phyloP scores from a whole-genome alignment of 1,140 invertebrate species.

The Drosophila trapezifrons region DNA sequence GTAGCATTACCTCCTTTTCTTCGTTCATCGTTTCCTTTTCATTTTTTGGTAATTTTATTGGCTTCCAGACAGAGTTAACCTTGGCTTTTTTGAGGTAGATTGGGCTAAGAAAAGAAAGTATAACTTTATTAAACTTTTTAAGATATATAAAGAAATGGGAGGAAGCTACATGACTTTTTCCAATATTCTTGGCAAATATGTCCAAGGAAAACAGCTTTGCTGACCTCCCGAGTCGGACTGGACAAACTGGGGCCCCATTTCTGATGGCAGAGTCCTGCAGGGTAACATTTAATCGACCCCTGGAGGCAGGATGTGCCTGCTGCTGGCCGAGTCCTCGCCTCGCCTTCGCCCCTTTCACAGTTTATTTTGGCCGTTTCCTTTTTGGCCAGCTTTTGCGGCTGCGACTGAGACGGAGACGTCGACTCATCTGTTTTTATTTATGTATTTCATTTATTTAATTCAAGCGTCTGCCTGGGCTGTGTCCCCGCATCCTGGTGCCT shows the following conservation, averaged over 20 bases:
- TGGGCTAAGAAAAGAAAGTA: neutral
- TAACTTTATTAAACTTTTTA: too few relatives aligned
- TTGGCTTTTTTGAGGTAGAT: neutral
- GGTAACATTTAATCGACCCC: constrained; percentile 44
- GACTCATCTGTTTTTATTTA: constrained; percentile 72
- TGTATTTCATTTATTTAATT: constrained; percentile 82
- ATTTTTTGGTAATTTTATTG: constrained; percentile 33
- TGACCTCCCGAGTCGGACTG: too few relatives aligned
- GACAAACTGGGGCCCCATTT: neutral
- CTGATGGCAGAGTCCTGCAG: constrained; percentile 7
- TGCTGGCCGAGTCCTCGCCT: too few relatives aligned
- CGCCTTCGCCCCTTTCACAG: neutral
- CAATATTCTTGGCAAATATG: too few relatives aligned
- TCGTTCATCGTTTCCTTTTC: neutral
- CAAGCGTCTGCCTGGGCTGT: constrained; percentile 58
- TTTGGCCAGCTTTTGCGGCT: constrained; percentile 33
- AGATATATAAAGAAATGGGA: too few relatives aligned
- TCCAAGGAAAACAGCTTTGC: too few relatives aligned
- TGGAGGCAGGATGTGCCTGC: constrained; percentile 17
- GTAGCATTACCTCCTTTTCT: constrained; percentile 37
- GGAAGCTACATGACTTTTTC: too few relatives aligned
- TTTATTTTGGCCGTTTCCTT: constrained; percentile 46
- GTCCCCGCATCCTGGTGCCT: constrained; percentile 12
- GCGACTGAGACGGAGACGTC: constrained; percentile 26
- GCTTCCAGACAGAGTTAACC: neutral